Evolutionary conservation across 2,888 invertebrate genomes (phyloP).

Genomic region (Drosophila meridiana): DNA sequence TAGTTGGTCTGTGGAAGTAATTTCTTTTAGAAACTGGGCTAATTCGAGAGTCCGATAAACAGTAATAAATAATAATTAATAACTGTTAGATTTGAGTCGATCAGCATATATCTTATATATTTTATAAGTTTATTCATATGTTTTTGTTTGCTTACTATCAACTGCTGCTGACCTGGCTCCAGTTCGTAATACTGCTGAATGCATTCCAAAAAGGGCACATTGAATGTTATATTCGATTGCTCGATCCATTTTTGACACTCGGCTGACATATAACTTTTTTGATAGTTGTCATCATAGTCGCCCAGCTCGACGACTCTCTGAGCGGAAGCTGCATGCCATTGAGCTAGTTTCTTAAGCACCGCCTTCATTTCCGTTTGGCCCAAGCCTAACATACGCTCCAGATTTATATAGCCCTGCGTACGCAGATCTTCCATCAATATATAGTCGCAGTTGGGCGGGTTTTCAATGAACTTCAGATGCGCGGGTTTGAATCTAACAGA

Average conservation of each 20-base stretch:
- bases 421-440: slow-evolving; percentile 78
- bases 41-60: background rate
- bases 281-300: slow-evolving; percentile 52
- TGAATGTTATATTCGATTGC: slow-evolving; percentile 49
- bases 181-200: slow-evolving; percentile 56
- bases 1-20: slow-evolving; percentile 53
- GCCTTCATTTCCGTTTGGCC: slow-evolving; percentile 69
- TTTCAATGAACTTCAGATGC: slow-evolving; percentile 55
- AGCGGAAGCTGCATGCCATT: slow-evolving; percentile 82
- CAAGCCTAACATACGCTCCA: slow-evolving; percentile 69
- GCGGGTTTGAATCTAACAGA: slow-evolving; percentile 64
- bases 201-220: slow-evolving; percentile 55
- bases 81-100: background rate
- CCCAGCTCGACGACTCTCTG: slow-evolving; percentile 61
- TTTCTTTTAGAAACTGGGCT: background rate
- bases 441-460: slow-evolving; percentile 59
- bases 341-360: slow-evolving; percentile 73
- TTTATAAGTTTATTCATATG: too few relatives aligned
- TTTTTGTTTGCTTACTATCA: slow-evolving; percentile 61
- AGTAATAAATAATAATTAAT: background rate
- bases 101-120: background rate
- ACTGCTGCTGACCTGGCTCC: slow-evolving; percentile 52
- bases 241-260: slow-evolving; percentile 51
- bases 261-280: slow-evolving; percentile 48
- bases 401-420: slow-evolving; percentile 63